Evolutionary conservation across 2,797 vertebrate genomes (phyloP).

Genomic region (Chelidonichthys spinosus): DNA sequence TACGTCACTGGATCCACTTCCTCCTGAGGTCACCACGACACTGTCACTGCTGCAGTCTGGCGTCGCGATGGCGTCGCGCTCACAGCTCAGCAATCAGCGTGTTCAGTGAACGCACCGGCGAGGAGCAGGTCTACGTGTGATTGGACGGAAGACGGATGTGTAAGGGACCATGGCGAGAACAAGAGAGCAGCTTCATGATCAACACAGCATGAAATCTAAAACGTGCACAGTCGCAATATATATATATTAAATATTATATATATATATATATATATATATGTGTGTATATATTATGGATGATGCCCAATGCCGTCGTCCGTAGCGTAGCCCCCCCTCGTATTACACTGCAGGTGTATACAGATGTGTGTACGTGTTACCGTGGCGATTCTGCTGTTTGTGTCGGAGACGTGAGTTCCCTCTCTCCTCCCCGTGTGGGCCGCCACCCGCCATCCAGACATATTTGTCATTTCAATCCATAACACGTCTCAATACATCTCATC

Average conservation of each 20-base stretch:
- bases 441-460: constrained; percentile 26
- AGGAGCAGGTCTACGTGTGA: constrained; percentile 47
- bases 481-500: constrained; percentile 45
- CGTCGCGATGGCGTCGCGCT: constrained; percentile 40
- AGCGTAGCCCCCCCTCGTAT: no score
- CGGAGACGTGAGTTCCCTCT: constrained; percentile 17
- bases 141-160: constrained; percentile 25
- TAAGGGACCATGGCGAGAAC: constrained; percentile 20
- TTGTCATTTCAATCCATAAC: constrained; percentile 54
- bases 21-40: constrained; percentile 32
- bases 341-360: no score
- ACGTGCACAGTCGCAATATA: background rate
- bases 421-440: constrained; percentile 22
- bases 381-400: constrained; percentile 3
- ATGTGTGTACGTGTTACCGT: no score
- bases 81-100: constrained; percentile 50
- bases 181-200: constrained; percentile 8
- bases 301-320: no score
- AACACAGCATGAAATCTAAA: background rate
- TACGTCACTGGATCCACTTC: constrained; percentile 48
- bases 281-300: no score
- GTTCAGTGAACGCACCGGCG: constrained; percentile 44
- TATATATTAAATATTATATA: background rate
- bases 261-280: background rate
- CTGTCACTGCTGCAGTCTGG: constrained; percentile 35